phyloP scores from a whole-genome alignment of 1,140 invertebrate genomes.

The Hyposmocoma kahamanoa region DNA sequence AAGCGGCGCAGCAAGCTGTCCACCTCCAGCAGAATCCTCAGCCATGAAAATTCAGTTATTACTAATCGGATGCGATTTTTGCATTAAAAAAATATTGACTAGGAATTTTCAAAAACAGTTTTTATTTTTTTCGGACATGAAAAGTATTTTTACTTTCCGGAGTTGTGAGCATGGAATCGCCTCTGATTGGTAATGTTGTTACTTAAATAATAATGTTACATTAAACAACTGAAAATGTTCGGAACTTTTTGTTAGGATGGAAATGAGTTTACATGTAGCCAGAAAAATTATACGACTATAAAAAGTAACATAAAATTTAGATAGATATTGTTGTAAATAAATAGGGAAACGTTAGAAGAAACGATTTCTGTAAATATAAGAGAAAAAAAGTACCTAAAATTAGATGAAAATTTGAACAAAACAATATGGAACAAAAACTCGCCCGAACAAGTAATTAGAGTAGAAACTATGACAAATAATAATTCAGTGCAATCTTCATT shows the following conservation, averaged over 20 bases:
- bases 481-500: conserved; percentile 58
- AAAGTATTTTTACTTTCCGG: conserved; percentile 29
- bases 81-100: conserved; percentile 12
- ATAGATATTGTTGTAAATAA: conserved; percentile 66
- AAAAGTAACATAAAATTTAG: conserved; percentile 44
- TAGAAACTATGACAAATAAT: conserved; percentile 40
- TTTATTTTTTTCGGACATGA: conserved; percentile 33
- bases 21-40: conserved; percentile 69
- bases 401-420: conserved; percentile 46
- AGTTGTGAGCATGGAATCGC: conserved; percentile 51
- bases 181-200: conserved; percentile 60
- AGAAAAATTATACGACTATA: conserved; percentile 28
- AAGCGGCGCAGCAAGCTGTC: conserved; percentile 66
- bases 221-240: conserved; percentile 4
- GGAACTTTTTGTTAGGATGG: neutral
- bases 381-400: conserved; percentile 35
- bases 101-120: conserved; percentile 15
- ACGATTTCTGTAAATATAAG: conserved; percentile 58
- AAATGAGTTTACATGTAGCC: conserved; percentile 12
- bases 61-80: conserved; percentile 73
- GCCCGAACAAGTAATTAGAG: conserved; percentile 63
- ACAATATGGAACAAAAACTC: conserved; percentile 67
- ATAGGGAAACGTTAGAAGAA: conserved; percentile 44
- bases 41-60: conserved; percentile 74
- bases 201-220: conserved; percentile 13